phyloP scores from a whole-genome alignment of 2,797 vertebrate species.

The Chloroceryle amazona region DNA sequence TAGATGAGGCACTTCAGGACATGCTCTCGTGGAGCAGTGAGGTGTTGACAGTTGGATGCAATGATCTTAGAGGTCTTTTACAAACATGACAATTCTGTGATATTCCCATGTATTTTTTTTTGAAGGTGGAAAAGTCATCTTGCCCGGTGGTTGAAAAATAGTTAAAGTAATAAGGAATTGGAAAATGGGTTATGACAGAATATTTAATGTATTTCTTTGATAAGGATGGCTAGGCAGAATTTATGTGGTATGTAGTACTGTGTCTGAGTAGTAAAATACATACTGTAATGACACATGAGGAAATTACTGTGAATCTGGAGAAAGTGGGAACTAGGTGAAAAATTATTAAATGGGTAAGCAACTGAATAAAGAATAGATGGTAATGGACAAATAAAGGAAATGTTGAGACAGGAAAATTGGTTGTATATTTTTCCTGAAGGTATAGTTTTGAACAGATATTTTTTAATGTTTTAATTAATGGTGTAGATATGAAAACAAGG shows the following conservation, averaged over 20 bases:
- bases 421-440: neutral
- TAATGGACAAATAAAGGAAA: neutral
- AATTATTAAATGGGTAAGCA: neutral
- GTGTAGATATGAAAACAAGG: neutral
- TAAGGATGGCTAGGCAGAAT: neutral
- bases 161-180: neutral
- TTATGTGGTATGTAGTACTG: neutral
- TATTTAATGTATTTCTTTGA: neutral
- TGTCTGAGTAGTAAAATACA: neutral
- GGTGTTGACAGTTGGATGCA: too few relatives aligned
- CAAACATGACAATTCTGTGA: too few relatives aligned
- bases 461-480: neutral
- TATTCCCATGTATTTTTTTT: neutral
- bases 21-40: too few relatives aligned
- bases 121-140: neutral
- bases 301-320: neutral
- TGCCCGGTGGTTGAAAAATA: neutral
- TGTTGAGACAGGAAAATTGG: neutral
- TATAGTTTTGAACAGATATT: neutral
- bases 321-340: neutral
- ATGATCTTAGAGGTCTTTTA: too few relatives aligned
- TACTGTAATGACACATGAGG: neutral
- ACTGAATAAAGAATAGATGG: neutral
- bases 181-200: neutral
- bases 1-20: too few relatives aligned